Evolutionary conservation across 2,113 vertebrate species (phyloP), one percentile per base, ranked within the genome.

Genomic region (Blennius ocellaris): DNA sequence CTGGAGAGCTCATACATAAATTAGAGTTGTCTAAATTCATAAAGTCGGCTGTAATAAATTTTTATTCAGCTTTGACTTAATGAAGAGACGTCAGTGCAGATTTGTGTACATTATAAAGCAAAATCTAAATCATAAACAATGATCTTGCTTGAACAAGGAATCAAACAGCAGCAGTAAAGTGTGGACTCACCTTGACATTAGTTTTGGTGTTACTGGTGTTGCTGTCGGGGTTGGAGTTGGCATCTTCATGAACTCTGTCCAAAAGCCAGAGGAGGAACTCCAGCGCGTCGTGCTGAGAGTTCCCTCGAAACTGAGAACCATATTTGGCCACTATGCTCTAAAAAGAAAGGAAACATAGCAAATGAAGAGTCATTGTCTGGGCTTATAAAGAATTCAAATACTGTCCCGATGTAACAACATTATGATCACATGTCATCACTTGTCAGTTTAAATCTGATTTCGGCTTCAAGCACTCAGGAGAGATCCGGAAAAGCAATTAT

Each of bases 231-330:
- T 93, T 91, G 0, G 90, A 71, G 3, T 94, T 95, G 88, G 95
- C 92, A 69, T 99, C 97, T 87, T 99, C 96, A 0, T 98, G 95
- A 81, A 99, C 93, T 17, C 93, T 89, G 69, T 98, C 96, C 90
- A 99, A 88, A 62, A 99, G 87, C 97, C 97, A 99, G 59, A 99
- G 95, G 62, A 99, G 94, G 86, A 99, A 99, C 89, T 99, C 97
- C 17, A 98, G 93, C 66, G 97, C 97, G 0, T 98, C 97, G 0
- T 98, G 97, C 77, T 99, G 97, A 3, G 96, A 93, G 11, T 97
- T 97, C 47, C 97, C 97, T 17, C 94, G 94, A 82, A 98, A 98
- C 93, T 99, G 97, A 4, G 95, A 83, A 69, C 93, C 93, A 6
- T 98, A 95, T 87, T 97, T 96, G 77, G 97, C 95, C 70, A 99